Base-by-base conservation (phyloP, 2,113 vertebrate genomes). In the Lontra canadensis region DNA sequence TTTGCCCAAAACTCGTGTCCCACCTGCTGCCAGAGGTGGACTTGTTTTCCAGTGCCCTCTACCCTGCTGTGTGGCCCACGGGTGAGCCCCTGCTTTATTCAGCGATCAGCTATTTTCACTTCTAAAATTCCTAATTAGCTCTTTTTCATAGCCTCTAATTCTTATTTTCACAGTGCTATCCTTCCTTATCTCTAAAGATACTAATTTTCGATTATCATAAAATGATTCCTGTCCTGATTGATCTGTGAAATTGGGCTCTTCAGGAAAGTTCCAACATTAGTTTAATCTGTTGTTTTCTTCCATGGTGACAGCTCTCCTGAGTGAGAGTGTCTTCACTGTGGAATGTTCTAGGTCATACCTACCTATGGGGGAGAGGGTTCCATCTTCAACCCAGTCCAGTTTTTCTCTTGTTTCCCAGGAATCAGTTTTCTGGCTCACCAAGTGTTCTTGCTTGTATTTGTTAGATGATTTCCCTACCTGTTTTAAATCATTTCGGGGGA, bases 101-200 rank as follows among this genome's bases (percentile, higher is more conserved):
- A 67, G 14, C 25, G 69, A 65, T 4, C 11, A 65, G 13, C 34
- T 55, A 29, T 49, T 82, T 86, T 34, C 18, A n/a, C 63, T 90
- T 86, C 74, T 36, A 61, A 65, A 89, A 74, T 92, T 42, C 65
- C 67, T 67, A 90, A 71, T 81, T 55, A 42, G 31, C 82, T 92
- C n/a, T 80, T 86, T 71, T 52, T 86, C 31, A 47, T 76, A 49
- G 57, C 6, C 12, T 57, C 47, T 89, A 55, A 76, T 96, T 94
- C 73, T 92, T 86, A 85, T 85, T 89, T 96, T 84, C 42, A n/a
- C 71, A 49, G 34, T 36, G 57, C 44, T 69, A 61, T 26, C 59
- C 44, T 90, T 74, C 31, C 23, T 92, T 79, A 73, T 20, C 57
- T 76, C 67, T 79, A 17, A 52, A n/a, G 82, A 87, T 17, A 36